Percentiles rank a stretch among this genome's conserved stretches.
phyloP scores from a whole-genome alignment of 2,113 vertebrate genomes.

The Peromyscus polionotus region DNA sequence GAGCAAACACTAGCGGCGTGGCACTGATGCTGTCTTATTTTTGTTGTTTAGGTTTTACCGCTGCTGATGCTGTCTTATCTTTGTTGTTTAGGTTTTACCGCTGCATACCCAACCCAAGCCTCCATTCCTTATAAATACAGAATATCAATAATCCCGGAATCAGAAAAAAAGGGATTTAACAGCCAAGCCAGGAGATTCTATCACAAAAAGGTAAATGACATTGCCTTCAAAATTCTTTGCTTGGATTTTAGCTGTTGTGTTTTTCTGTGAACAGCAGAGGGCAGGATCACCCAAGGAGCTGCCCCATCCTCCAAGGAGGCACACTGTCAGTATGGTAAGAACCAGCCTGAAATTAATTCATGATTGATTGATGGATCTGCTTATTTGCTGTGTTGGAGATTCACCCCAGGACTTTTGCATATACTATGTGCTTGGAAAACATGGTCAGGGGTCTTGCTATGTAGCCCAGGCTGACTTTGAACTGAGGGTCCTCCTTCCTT shows the following conservation, averaged over 20 bases:
- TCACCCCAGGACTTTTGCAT: neutral
- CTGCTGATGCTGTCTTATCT: conserved; percentile 47
- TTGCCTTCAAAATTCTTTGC: conserved; percentile 40
- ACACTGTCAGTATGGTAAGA: rapidly evolving
- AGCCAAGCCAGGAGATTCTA: conserved; percentile 88
- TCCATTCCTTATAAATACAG: conserved; percentile 85
- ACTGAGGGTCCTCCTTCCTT: neutral
- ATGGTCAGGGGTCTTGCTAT: neutral
- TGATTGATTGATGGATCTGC: neutral
- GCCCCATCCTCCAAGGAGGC: rapidly evolving
- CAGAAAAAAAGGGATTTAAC: conserved; percentile 87
- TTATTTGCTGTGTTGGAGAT: neutral
- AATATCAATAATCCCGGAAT: conserved; percentile 68
- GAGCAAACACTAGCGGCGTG: neutral
- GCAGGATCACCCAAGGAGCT: conserved; percentile 26
- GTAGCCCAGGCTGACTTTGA: neutral
- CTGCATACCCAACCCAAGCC: conserved; percentile 67
- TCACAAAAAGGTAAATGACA: conserved; percentile 79
- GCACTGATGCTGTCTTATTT: conserved; percentile 39
- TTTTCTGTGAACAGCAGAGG: conserved; percentile 58
- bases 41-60: neutral
- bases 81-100: conserved; percentile 70
- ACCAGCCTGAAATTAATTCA: neutral
- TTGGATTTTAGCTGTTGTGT: neutral
- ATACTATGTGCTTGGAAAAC: neutral